These are phyloP conservation scores for Lutraria lutraria DNA, from an alignment of 2,888 invertebrate genomes.

Conservation along the genomic window DNA sequence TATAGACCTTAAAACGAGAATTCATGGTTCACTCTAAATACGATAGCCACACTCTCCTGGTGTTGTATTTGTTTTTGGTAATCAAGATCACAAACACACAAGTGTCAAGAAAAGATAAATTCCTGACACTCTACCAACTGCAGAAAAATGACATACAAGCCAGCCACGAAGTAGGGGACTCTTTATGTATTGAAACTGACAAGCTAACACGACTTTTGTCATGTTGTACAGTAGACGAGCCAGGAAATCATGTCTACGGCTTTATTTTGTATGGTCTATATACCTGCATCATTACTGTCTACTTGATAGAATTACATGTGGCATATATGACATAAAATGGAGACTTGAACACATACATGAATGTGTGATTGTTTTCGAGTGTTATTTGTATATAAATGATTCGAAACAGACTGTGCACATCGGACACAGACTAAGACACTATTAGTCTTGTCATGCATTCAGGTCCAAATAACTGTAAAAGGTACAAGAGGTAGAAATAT, in stretches of 20 bases:
- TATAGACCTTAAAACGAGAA: no score
- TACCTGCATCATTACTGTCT: background rate
- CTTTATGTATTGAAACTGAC: background rate
- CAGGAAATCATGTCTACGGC: background rate
- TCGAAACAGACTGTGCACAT: background rate
- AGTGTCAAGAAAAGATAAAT: background rate
- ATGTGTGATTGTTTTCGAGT: background rate
- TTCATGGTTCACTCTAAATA: no score
- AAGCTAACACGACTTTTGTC: background rate
- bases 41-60: no score
- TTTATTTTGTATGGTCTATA: background rate
- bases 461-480: background rate
- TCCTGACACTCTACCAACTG: slow-evolving; percentile 2
- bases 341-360: background rate
- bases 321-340: background rate
- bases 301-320: background rate
- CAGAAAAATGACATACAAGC: background rate
- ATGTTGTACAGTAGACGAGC: background rate
- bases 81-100: background rate
- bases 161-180: background rate
- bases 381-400: background rate
- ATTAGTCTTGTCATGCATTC: background rate
- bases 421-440: background rate
- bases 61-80: no score
- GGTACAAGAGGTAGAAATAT: no score